Evolutionary conservation across 1,140 invertebrate species (phyloP).

Genomic region (Drosophila pruinosa): DNA sequence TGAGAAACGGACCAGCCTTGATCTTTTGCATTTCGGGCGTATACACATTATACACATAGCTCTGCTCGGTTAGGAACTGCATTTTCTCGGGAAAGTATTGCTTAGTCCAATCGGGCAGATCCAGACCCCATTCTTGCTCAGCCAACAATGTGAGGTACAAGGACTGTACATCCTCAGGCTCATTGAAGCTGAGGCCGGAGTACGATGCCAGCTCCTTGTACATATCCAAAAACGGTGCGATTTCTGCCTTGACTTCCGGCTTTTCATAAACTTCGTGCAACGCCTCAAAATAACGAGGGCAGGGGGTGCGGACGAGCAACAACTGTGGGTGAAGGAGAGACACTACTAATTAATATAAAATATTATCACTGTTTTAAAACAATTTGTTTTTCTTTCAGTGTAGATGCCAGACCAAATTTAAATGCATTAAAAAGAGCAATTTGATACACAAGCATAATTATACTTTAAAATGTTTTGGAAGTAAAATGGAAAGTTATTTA

Average conservation of each 20-base stretch:
- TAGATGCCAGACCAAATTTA: no score
- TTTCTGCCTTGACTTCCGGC: constrained; percentile 83
- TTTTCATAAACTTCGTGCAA: constrained; percentile 83
- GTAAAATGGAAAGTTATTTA: no score
- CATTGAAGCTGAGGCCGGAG: constrained; percentile 85
- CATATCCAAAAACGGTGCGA: constrained; percentile 84
- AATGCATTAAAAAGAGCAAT: neutral
- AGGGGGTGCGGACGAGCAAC: constrained; percentile 84
- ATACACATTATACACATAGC: constrained; percentile 86
- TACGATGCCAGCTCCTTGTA: constrained; percentile 84
- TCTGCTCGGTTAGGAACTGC: constrained; percentile 84
- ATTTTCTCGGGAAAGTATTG: constrained; percentile 86
- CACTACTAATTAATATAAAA: neutral
- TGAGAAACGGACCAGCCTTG: constrained; percentile 86
- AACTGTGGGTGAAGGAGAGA: constrained; percentile 79
- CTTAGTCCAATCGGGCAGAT: constrained; percentile 86
- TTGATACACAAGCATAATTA: no score
- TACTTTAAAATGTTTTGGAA: neutral
- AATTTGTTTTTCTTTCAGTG: no score
- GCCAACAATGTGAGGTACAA: constrained; percentile 87
- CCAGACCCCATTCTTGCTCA: constrained; percentile 85
- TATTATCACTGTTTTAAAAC: no score
- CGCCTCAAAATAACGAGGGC: constrained; percentile 85
- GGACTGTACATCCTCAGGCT: constrained; percentile 86
- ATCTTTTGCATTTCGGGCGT: constrained; percentile 86